phyloP scores from a whole-genome alignment of 2,113 vertebrate genomes.

The Benthochromis sp. region DNA sequence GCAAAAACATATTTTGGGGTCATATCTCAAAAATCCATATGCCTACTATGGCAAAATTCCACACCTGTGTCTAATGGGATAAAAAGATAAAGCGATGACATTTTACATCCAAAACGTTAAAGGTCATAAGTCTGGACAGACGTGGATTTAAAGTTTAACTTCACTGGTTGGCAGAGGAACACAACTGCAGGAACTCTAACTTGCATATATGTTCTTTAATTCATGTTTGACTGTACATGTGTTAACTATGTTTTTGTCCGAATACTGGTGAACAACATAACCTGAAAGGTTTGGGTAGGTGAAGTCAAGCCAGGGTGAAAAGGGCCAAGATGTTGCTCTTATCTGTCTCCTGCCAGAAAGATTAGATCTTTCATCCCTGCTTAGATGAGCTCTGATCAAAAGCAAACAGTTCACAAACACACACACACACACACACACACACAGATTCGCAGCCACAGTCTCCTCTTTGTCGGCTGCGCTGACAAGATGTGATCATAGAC shows the following conservation, averaged over 20 bases:
- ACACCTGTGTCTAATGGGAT: not conserved
- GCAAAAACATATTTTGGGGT: not conserved
- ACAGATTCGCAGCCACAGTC: not conserved
- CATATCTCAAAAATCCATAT: not conserved
- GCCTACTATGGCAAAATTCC: not conserved
- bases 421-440: not conserved
- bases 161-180: not conserved
- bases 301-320: not conserved
- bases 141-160: not conserved
- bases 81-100: not conserved
- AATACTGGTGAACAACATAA: not conserved
- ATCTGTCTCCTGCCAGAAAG: conserved; percentile 11
- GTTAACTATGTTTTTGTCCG: not conserved
- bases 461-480: not conserved
- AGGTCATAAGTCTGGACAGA: not conserved
- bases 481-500: conserved; percentile 6
- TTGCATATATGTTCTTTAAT: not conserved
- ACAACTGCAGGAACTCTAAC: not conserved
- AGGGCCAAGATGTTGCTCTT: conserved; percentile 5
- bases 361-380: conserved; percentile 35
- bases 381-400: conserved; percentile 21
- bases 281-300: not conserved
- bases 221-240: not conserved
- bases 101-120: not conserved
- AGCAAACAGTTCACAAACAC: conserved; percentile 11